These are phyloP conservation scores for Hydriomena furcata DNA, from an alignment of 2,888 invertebrate genomes.

Conservation along the genomic window DNA sequence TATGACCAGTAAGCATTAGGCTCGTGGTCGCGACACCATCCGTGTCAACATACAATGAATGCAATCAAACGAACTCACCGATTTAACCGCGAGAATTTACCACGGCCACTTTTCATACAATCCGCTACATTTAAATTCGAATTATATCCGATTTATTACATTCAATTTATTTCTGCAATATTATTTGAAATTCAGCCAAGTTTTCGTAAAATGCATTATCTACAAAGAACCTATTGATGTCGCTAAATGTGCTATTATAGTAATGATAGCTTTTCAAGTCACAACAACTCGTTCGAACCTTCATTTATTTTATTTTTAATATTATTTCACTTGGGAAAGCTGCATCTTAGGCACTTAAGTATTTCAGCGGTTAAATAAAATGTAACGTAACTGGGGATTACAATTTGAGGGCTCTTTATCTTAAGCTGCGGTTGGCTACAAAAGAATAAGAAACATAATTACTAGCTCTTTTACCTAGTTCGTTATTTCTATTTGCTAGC, in stretches of 20 bases:
- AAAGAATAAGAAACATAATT: slow-evolving; percentile 11
- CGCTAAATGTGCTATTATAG: slow-evolving; percentile 63
- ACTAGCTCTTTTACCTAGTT: slow-evolving; percentile 7
- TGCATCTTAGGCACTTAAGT: no score
- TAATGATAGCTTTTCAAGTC: slow-evolving; percentile 58
- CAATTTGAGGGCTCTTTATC: background rate
- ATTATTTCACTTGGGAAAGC: no score
- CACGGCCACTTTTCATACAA: slow-evolving; percentile 16
- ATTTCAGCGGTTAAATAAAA: no score
- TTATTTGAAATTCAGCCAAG: slow-evolving; percentile 73
- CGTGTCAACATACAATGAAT: slow-evolving; percentile 12
- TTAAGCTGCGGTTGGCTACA: background rate
- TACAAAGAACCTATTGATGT: slow-evolving; percentile 66
- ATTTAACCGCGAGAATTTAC: slow-evolving; percentile 23
- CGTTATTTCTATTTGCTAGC: slow-evolving; percentile 17
- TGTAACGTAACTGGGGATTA: no score
- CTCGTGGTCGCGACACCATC: slow-evolving; percentile 21
- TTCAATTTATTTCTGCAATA: slow-evolving; percentile 59
- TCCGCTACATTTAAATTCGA: slow-evolving; percentile 44
- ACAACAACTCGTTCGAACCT: no score
- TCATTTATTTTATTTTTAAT: no score
- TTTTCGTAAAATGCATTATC: slow-evolving; percentile 58
- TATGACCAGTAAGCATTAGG: slow-evolving; percentile 39
- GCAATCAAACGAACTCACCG: slow-evolving; percentile 23
- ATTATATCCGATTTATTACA: slow-evolving; percentile 50